A percentile compares a stretch with the other conserved stretches of the same genome.
phyloP scores from a whole-genome alignment of 2,888 invertebrate genomes.

The Apodemia hepburni region DNA sequence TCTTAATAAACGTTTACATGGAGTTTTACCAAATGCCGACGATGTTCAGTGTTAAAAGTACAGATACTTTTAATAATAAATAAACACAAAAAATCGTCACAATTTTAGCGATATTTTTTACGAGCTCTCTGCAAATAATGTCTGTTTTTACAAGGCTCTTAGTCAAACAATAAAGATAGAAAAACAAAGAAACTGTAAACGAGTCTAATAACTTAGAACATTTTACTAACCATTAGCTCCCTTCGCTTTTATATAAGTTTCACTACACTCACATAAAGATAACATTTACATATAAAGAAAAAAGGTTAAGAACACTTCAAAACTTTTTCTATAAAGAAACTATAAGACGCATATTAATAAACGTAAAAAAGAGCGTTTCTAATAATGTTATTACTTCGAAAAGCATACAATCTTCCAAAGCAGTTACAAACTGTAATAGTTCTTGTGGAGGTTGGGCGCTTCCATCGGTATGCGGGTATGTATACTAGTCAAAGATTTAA shows the following conservation, averaged over 20 bases:
- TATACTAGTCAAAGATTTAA: background rate
- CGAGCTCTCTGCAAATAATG: too few relatives aligned
- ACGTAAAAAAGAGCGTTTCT: background rate
- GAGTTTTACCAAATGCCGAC: too few relatives aligned
- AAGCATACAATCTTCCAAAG: slow-evolving; percentile 7
- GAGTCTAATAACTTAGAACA: background rate
- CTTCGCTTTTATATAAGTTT: background rate
- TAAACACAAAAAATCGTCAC: too few relatives aligned
- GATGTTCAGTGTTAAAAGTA: too few relatives aligned
- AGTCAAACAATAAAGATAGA: too few relatives aligned
- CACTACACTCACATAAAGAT: background rate
- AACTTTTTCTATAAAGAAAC: background rate
- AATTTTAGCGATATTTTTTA: too few relatives aligned
- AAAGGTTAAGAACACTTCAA: background rate
- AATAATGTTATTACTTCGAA: slow-evolving; percentile 9
- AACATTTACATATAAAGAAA: background rate
- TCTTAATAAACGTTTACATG: too few relatives aligned
- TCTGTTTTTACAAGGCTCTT: too few relatives aligned
- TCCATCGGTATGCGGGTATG: background rate
- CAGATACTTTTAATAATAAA: too few relatives aligned
- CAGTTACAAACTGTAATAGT: slow-evolving; percentile 12
- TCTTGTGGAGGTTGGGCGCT: background rate
- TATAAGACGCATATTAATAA: slow-evolving; percentile 7
- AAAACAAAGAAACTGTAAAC: too few relatives aligned
- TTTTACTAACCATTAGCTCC: background rate